Percentiles rank a stretch among this genome's conserved stretches.
phyloP scores from a whole-genome alignment of 2,797 vertebrate species.

The Acrossocheilus wenchowensis region DNA sequence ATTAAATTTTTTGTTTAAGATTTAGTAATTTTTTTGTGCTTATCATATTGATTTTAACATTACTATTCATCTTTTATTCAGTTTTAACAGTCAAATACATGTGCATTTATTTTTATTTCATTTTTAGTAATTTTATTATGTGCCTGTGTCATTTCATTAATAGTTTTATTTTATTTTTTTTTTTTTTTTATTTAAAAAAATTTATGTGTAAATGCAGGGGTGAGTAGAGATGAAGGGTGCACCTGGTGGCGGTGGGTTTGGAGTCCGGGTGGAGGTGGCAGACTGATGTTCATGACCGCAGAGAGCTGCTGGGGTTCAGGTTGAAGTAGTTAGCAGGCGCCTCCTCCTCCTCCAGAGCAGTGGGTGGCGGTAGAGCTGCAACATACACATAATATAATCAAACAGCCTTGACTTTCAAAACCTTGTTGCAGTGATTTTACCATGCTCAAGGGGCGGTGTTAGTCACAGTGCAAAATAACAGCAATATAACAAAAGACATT shows the following conservation, averaged over 20 bases:
- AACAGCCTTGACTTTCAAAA: background rate
- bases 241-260: constrained; percentile 91
- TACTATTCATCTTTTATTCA: background rate
- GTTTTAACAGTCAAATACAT: background rate
- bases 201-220: background rate
- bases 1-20: background rate
- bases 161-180: no score
- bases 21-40: background rate
- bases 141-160: background rate
- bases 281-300: constrained; percentile 88
- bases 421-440: background rate
- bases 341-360: constrained; percentile 89
- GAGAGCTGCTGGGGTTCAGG: constrained; percentile 87
- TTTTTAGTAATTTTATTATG: background rate
- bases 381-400: constrained; percentile 4
- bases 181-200: background rate
- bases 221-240: constrained; percentile 40
- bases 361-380: constrained; percentile 89
- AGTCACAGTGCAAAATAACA: background rate
- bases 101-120: background rate
- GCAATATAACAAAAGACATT: background rate
- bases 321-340: constrained; percentile 95
- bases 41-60: background rate
- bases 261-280: constrained; percentile 92
- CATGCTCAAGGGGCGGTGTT: background rate